Evolutionary conservation across 2,797 vertebrate species (phyloP).

Genomic region (Helostoma temminkii): DNA sequence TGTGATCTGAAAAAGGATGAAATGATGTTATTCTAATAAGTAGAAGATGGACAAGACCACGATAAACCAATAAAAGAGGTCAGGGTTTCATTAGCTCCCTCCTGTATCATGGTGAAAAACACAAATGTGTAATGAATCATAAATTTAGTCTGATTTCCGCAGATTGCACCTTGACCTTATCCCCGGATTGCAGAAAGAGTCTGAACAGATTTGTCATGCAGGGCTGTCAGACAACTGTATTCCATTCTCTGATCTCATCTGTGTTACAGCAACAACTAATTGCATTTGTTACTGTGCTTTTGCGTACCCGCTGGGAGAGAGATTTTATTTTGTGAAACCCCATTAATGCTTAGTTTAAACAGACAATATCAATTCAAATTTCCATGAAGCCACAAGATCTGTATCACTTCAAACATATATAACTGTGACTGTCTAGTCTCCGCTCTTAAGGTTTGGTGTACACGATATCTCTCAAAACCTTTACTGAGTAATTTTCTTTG

Average conservation of each 20-base stretch:
- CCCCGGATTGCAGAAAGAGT: background rate
- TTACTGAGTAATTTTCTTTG: constrained; percentile 14
- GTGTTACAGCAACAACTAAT: too few relatives aligned
- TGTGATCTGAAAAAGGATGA: constrained; percentile 58
- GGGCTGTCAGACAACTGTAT: constrained; percentile 20
- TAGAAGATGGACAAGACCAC: constrained; percentile 36
- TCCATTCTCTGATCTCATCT: too few relatives aligned
- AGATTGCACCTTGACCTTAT: constrained; percentile 48
- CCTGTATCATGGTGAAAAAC: constrained; percentile 29
- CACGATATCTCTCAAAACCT: constrained; percentile 42
- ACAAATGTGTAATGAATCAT: constrained; percentile 44
- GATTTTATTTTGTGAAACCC: constrained; percentile 31
- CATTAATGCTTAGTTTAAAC: constrained; percentile 39
- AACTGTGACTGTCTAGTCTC: constrained; percentile 17
- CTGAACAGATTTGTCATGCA: constrained; percentile 26
- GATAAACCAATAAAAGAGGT: constrained; percentile 57
- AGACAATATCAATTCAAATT: constrained; percentile 41
- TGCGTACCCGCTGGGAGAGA: constrained; percentile 19
- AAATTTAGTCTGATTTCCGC: constrained; percentile 42
- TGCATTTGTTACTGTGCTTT: background rate
- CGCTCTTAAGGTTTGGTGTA: constrained; percentile 16
- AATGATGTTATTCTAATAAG: constrained; percentile 50
- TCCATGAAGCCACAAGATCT: constrained; percentile 20
- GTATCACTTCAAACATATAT: constrained; percentile 25
- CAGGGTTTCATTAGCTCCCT: constrained; percentile 47